Evolutionary conservation across 1,140 invertebrate species (phyloP).

Genomic region (Pogonomyrmex californicus): DNA sequence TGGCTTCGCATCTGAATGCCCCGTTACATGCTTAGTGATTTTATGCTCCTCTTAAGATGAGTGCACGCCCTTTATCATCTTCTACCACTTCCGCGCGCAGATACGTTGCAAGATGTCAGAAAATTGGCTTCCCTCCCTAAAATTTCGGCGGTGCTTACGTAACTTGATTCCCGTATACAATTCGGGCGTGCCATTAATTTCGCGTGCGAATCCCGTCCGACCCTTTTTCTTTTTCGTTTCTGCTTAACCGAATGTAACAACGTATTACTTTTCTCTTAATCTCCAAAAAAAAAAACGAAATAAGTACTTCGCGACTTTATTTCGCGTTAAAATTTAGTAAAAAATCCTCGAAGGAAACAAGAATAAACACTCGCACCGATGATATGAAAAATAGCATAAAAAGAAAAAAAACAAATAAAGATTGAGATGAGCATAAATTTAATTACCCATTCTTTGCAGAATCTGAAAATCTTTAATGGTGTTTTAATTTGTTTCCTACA

Average conservation of each 20-base stretch:
- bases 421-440: neutral
- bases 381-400: neutral
- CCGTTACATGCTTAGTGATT: slow-evolving; percentile 60
- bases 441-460: neutral
- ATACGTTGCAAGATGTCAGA: slow-evolving; percentile 46
- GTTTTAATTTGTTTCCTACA: neutral
- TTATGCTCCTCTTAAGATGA: slow-evolving; percentile 50
- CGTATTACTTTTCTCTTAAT: neutral
- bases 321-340: neutral
- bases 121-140: slow-evolving; percentile 28
- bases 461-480: neutral
- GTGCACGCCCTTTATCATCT: slow-evolving; percentile 40
- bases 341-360: neutral
- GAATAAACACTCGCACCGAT: neutral
- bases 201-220: neutral
- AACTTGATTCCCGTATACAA: slow-evolving; percentile 30
- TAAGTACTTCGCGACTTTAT: neutral
- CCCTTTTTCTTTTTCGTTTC: neutral
- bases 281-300: too few species aligned
- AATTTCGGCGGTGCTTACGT: slow-evolving; percentile 22
- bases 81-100: slow-evolving; percentile 32
- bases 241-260: neutral
- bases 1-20: slow-evolving; percentile 14
- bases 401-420: neutral
- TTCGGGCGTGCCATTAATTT: slow-evolving; percentile 27